Evolutionary conservation across 2,113 vertebrate genomes (phyloP).

Genomic region (Eurystomus gularis): DNA sequence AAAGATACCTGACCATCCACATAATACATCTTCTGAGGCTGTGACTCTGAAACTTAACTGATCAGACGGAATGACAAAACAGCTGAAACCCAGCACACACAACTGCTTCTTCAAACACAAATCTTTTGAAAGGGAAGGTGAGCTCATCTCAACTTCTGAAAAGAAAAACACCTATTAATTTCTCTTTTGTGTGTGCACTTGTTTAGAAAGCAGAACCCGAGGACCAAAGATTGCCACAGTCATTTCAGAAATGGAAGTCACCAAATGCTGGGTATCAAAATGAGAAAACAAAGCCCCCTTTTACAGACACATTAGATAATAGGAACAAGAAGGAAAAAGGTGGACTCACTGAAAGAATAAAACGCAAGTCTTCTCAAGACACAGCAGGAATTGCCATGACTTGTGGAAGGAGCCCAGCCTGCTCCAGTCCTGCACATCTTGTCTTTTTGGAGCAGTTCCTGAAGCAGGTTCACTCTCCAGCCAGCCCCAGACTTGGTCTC

Average conservation of each 20-base stretch:
- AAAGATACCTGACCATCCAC: background rate
- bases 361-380: background rate
- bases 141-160: background rate
- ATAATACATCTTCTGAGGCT: background rate
- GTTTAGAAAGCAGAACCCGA: background rate
- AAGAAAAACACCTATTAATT: background rate
- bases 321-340: background rate
- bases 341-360: background rate
- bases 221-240: background rate
- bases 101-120: background rate
- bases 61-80: background rate
- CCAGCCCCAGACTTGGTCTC: no score
- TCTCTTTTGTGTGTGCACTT: background rate
- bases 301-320: background rate
- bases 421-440: background rate
- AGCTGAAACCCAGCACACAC: background rate
- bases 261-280: background rate
- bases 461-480: background rate
- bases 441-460: background rate
- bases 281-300: accelerated
- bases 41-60: background rate
- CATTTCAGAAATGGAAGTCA: background rate
- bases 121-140: background rate
- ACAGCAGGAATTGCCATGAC: background rate
- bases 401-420: background rate